These are phyloP conservation scores for Macrophya alboannulata DNA, from an alignment of 2,888 invertebrate species.

Conservation along the genomic window DNA sequence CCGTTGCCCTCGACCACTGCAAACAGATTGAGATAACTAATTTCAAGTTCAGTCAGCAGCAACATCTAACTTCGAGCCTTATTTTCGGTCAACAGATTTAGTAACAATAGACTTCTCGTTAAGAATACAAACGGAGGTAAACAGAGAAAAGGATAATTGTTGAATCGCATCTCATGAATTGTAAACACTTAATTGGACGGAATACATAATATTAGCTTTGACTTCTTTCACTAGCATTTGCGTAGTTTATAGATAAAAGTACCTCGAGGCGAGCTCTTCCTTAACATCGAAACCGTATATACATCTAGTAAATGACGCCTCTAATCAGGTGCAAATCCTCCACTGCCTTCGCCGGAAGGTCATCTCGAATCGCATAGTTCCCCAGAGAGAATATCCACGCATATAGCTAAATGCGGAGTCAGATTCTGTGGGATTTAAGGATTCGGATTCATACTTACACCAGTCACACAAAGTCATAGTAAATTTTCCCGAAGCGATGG, in stretches of 20 bases:
- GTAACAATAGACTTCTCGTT: not conserved
- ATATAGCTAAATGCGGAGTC: too few relatives aligned
- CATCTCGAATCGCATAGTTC: too few relatives aligned
- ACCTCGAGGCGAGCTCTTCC: too few relatives aligned
- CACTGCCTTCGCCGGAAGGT: too few relatives aligned
- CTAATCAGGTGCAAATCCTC: too few relatives aligned
- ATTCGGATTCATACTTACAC: too few relatives aligned
- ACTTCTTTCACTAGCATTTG: not conserved
- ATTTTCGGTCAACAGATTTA: not conserved
- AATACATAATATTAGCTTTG: not conserved
- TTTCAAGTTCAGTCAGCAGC: not conserved
- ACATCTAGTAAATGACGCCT: too few relatives aligned
- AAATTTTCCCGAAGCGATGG: too few relatives aligned
- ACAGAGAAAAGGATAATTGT: not conserved
- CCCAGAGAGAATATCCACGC: too few relatives aligned
- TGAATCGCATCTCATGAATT: not conserved
- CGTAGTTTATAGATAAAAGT: not conserved
- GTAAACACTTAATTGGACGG: not conserved
- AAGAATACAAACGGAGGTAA: not conserved
- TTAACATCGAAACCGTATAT: too few relatives aligned
- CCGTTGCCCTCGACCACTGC: not conserved
- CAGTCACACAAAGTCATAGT: too few relatives aligned
- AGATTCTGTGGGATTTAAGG: too few relatives aligned
- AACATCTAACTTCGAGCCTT: not conserved
- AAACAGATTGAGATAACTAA: not conserved